Base-by-base conservation (phyloP, 2,888 invertebrate species). In the Epinotia nisella region DNA sequence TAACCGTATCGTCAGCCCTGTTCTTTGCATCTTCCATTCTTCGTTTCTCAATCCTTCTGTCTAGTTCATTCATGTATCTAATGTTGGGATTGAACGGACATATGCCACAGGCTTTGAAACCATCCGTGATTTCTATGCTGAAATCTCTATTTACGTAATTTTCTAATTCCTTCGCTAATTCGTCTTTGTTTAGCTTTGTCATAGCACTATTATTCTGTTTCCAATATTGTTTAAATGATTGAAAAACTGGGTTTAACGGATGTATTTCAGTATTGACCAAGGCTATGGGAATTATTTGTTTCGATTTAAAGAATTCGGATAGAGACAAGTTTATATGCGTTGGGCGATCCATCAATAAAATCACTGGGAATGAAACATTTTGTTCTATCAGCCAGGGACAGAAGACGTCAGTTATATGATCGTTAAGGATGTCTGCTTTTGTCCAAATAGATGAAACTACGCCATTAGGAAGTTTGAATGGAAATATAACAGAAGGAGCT, bases 351-450 rank as follows among this genome's bases (percentile, higher is more conserved):
- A 65, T 13, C 13, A 65, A 65, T 15, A 65, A 19, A 17, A 55
- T 35, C 4, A 65, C 55, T 13, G 65, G 65, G 19, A 65, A 24
- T 21, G 10, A 15, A n/a, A 65, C 39, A 9, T 55, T 15, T 9
- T 55, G 2, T 19, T 65, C 51, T 4, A 21, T 39, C 55, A 65
- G 19, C 53, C 53, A 39, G 7, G 39, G 53, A n/a, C 55, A 35
- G 11, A 65, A 65, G 9, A 55, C 55, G 21, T 65, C 65, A 5
- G 35, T 65, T 53, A 65, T 41, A 29, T 65, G 53, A 19, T 65
- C 65, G 55, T 15, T 17, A 15, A 65, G 39, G 19, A 55, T 15
- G 15, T 65, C 65, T 19, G 39, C 55, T 39, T 65, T 65, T 9
- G 55, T 39, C 65, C 65, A 65, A 2, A n/a, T 29, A 1, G 58